Base-by-base conservation (phyloP, 1,140 invertebrate species). In the Drosophila rhopaloa region DNA sequence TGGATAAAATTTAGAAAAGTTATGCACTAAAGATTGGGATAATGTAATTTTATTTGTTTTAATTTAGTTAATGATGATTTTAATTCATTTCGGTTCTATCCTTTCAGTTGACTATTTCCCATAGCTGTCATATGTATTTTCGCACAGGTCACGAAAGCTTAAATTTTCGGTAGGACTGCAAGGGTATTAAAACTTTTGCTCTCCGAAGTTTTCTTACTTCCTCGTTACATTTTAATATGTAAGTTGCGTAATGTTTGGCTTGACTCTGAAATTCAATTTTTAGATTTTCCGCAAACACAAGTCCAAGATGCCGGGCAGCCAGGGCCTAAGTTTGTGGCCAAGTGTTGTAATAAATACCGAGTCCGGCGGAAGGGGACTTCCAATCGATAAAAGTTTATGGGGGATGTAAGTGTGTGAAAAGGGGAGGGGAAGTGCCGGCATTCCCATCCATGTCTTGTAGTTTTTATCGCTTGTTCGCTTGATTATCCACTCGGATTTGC, bases 401-500 rank as follows among this genome's bases (percentile, higher is more conserved):
- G 38, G 38, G 2, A 37, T 16, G 32, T 10, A 50, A 65, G 13
- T 47, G 46, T 70, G 37, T 24, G 37, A 32, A 35, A 0, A 38
- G 13, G 29, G 32, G 13, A 41, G 0, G 71, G 13, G 1, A 55
- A 13, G 24, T 51, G 37, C 37, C 13, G 27, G 32, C 46, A 48
- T 41, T 50, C 6, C 44, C 27, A 43, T 59, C 46, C 32, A 27
- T 68, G 41, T 44, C 60, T 53, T 70, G 14, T 54, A 74, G 32
- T 40, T 74, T 63, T 53, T 74, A 74, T 74, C 70, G 72, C 24
- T 24, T 59, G 43, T 53, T 9, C 32, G 40, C 54, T 73, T 50
- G 50, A 63, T 63, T 73, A 75, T 62, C 60, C 54, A 38, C 29
- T 41, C 14, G 70, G 37, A 50, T 74, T 61, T 44, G 70, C 70